These are phyloP conservation scores for Daubentonia madagascariensis DNA, from an alignment of 2,113 vertebrate species.

Conservation along the genomic window DNA sequence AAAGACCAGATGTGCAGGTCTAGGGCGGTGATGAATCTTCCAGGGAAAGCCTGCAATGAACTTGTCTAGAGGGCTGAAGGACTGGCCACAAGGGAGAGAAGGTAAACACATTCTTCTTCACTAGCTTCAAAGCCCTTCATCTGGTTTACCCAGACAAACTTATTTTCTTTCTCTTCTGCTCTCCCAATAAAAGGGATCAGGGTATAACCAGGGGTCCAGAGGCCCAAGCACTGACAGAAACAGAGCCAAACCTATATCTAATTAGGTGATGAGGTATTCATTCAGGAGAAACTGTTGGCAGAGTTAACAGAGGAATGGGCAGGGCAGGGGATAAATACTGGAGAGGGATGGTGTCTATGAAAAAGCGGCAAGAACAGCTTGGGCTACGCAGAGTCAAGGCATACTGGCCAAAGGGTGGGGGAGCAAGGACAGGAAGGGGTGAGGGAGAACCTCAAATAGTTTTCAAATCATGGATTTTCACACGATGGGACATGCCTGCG, in stretches of 20 bases:
- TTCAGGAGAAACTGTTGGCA: not conserved
- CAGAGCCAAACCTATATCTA: not conserved
- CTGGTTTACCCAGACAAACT: not conserved
- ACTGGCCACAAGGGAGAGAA: conserved; percentile 6
- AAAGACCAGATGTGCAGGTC: conserved; percentile 58
- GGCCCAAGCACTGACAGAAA: not conserved
- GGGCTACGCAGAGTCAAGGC: not conserved
- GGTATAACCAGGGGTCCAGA: not conserved
- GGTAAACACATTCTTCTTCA: conserved; percentile 36
- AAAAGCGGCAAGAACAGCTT: not conserved
- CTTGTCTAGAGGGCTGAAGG: conserved; percentile 15
- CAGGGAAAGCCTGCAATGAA: conserved; percentile 14
- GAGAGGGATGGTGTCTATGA: not conserved
- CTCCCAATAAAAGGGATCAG: not conserved
- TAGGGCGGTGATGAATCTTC: conserved; percentile 38
- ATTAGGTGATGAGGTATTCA: not conserved
- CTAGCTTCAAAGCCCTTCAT: conserved; percentile 14
- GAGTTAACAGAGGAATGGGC: not conserved
- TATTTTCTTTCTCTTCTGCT: not conserved
- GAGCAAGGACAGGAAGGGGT: not conserved
- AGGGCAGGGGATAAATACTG: not conserved
- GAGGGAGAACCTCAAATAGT: not conserved
- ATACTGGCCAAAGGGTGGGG: not conserved
- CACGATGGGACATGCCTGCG: not conserved
- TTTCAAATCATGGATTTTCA: not conserved